Evolutionary conservation across 2,797 vertebrate genomes (phyloP).

Genomic region (Coilia nasus): DNA sequence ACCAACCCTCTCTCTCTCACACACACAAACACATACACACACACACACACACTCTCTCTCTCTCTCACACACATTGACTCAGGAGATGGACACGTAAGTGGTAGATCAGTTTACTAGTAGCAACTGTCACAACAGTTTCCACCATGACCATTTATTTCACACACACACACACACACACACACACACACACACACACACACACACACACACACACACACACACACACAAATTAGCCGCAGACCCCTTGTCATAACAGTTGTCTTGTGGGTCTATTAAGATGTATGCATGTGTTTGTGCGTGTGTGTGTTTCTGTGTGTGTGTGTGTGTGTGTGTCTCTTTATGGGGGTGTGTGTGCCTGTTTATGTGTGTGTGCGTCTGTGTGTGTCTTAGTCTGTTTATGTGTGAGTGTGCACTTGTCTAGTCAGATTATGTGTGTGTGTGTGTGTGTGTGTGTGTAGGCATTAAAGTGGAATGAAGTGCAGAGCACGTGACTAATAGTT

Average conservation of each 20-base stretch:
- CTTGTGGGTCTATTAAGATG: not conserved
- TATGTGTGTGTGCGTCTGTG: not conserved
- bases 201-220: not conserved
- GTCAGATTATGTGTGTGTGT: not conserved
- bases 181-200: not conserved
- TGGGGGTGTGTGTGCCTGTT: not conserved
- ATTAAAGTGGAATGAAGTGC: too few species aligned
- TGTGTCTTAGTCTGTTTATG: not conserved
- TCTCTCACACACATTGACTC: not conserved
- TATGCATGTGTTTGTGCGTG: not conserved
- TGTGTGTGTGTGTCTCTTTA: not conserved
- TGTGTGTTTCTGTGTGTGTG: not conserved
- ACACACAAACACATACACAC: not conserved
- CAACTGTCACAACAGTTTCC: constrained; percentile 15
- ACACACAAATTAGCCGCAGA: not conserved
- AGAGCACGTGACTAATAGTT: too few species aligned
- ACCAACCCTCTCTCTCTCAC: too few species aligned
- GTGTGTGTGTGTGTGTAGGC: not conserved
- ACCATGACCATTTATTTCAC: not conserved
- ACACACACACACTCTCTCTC: not conserved
- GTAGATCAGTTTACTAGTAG: not conserved
- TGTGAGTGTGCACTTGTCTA: not conserved
- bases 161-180: constrained; percentile 17
- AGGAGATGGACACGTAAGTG: not conserved
- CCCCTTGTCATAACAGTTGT: too few species aligned